Evolutionary conservation across 1,140 invertebrate genomes (phyloP).

Genomic region (Drosophila tsacasi): DNA sequence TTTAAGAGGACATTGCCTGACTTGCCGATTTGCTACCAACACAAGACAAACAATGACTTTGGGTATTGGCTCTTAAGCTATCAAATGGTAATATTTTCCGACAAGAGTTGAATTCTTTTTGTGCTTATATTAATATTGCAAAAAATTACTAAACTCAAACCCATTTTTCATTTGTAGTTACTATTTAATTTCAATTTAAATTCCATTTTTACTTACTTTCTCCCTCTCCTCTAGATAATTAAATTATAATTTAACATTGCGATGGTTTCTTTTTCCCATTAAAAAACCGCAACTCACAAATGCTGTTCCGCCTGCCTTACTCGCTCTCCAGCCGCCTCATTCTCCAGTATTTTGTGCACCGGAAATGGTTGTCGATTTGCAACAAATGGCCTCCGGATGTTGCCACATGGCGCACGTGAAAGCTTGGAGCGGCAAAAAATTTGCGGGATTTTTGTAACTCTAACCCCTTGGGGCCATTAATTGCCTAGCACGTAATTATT

Average conservation of each 20-base stretch:
- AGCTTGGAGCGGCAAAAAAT: slow-evolving; percentile 27
- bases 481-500: slow-evolving; percentile 82
- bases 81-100: slow-evolving; percentile 13
- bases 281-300: slow-evolving; percentile 62
- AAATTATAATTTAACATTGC: slow-evolving; percentile 60
- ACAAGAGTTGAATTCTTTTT: neutral
- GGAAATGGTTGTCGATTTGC: slow-evolving; percentile 79
- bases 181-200: neutral
- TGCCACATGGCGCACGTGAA: slow-evolving; percentile 74
- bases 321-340: neutral
- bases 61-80: slow-evolving; percentile 3
- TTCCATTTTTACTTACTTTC: neutral
- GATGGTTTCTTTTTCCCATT: slow-evolving; percentile 51
- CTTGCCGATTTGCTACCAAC: slow-evolving; percentile 33
- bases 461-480: slow-evolving; percentile 78
- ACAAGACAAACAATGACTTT: slow-evolving; percentile 47
- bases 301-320: slow-evolving; percentile 43
- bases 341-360: slow-evolving; percentile 49
- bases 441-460: slow-evolving; percentile 53
- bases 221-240: slow-evolving; percentile 28
- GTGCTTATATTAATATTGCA: neutral
- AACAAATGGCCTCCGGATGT: slow-evolving; percentile 81
- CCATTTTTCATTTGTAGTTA: neutral
- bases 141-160: neutral
- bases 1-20: slow-evolving; percentile 30